Conservation (phyloP, 2,888 invertebrate genomes). For the Endomychus coccineus region DNA sequence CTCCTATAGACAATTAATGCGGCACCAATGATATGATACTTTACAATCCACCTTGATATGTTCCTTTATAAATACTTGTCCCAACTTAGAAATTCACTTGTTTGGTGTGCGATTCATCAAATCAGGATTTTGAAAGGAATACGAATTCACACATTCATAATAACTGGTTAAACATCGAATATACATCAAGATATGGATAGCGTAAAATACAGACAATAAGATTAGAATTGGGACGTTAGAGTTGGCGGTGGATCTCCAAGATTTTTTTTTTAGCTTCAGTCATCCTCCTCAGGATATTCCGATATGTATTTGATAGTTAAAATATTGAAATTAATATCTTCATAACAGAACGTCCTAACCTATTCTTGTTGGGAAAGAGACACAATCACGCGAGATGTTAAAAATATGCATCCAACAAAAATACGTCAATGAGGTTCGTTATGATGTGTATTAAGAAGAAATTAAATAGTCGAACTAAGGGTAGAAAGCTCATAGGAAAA, state of each 20-base stretch:
- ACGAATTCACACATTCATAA: slow-evolving; percentile 15
- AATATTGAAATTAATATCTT: no score
- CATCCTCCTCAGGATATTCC: slow-evolving; percentile 24
- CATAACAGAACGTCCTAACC: slow-evolving; percentile 12
- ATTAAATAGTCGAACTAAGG: no score
- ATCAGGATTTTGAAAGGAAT: slow-evolving; percentile 15
- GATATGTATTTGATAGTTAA: slow-evolving; percentile 32
- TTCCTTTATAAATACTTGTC: slow-evolving; percentile 27
- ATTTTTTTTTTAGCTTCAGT: slow-evolving; percentile 22
- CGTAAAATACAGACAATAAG: slow-evolving; percentile 20
- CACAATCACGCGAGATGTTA: slow-evolving; percentile 32
- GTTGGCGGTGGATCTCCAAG: slow-evolving; percentile 27
- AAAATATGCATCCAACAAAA: neutral
- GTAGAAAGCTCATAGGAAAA: no score
- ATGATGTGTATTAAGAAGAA: no score
- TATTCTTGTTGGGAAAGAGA: slow-evolving; percentile 30
- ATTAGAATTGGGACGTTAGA: slow-evolving; percentile 30
- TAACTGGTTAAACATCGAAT: slow-evolving; percentile 17
- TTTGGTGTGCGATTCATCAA: slow-evolving; percentile 27
- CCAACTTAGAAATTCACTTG: slow-evolving; percentile 23
- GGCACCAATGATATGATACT: slow-evolving; percentile 37
- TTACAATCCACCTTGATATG: slow-evolving; percentile 37
- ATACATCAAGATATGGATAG: slow-evolving; percentile 30
- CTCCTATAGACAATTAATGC: slow-evolving; percentile 34
- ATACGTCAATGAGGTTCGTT: neutral